Evolutionary conservation across 92 coral and sea anemone genomes (phyloP), one percentile per base, ranked within the genome.

Genomic region (Blastomussa wellsi): DNA sequence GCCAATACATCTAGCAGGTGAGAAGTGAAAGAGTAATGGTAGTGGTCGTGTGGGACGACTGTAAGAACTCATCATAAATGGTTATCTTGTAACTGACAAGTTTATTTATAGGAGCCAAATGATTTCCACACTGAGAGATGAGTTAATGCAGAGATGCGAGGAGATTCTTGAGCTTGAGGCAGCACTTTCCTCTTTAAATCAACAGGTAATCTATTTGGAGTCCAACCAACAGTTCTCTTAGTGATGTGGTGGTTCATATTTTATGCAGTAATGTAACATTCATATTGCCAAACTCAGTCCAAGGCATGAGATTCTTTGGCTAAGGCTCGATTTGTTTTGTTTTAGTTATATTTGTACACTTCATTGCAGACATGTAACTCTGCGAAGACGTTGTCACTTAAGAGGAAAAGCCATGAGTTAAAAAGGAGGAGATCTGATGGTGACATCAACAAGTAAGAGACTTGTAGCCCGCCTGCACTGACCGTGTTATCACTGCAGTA

Each of bases 1-100:
- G 68, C 91, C 22, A 93, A 82, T 79, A 87, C 91, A 13, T 86
- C 94, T 1, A 81, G 88, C 74, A 91, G 94, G 97, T 93, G 42
- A 52, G 44, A 51, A 60, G 33, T 33, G 39, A 33, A 26, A n/a
- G n/a, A n/a, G n/a, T 31, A 17, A 17, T 8, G 60, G 9, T 35
- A 8, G 38, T 42, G 15, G 16, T 59, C 29, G 39, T 80, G 71
- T 37, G 11, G 16, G 0, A 32, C 17, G 28, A 1, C 28, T 44
- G 48, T 38, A 19, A 22, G 9, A 49, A 53, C 78, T 28, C 1
- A 38, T 4, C 3, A 20, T 33, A 35, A 7, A 6, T 32, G 3
- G 26, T 35, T 37, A 33, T 69, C 47, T 16, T 69, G 26, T 69
- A 26, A 36, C 74, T 69, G 22, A 16, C 20, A 38, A 19, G 42